A percentile compares a stretch with the other conserved stretches of the same genome.
These are phyloP conservation scores for Tipula helvola DNA, from an alignment of 2,888 invertebrate species.

Conservation along the genomic window DNA sequence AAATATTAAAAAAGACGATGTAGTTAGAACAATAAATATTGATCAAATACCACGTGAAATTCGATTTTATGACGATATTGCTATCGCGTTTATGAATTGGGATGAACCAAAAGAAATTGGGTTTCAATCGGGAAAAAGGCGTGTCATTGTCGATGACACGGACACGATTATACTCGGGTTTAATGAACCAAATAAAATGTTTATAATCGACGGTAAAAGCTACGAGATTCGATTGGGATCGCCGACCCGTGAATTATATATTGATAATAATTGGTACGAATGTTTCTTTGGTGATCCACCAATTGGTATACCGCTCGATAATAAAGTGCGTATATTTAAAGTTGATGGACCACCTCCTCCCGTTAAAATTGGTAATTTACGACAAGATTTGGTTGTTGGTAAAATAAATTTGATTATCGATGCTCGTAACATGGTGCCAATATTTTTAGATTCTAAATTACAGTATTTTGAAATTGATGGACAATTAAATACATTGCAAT, in stretches of 20 bases:
- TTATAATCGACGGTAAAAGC: slow-evolving; percentile 57
- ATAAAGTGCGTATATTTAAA: slow-evolving; percentile 62
- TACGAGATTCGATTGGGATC: slow-evolving; percentile 80
- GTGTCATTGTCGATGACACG: slow-evolving; percentile 64
- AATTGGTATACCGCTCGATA: slow-evolving; percentile 65
- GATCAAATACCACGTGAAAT: slow-evolving; percentile 67
- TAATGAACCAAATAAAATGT: slow-evolving; percentile 59
- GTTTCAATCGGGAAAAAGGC: slow-evolving; percentile 66
- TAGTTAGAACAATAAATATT: slow-evolving; percentile 68
- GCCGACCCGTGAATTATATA: slow-evolving; percentile 79
- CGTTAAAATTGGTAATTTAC: slow-evolving; percentile 76
- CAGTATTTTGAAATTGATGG: slow-evolving; percentile 67
- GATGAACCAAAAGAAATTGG: slow-evolving; percentile 76
- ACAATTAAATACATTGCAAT: slow-evolving; percentile 60
- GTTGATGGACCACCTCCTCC: slow-evolving; percentile 87
- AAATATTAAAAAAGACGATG: slow-evolving; percentile 48
- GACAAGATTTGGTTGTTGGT: slow-evolving; percentile 72
- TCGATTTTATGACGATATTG: slow-evolving; percentile 73
- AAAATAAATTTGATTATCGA: slow-evolving; percentile 75
- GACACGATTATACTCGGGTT: slow-evolving; percentile 50
- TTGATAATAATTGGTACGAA: slow-evolving; percentile 82
- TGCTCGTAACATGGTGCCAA: slow-evolving; percentile 62
- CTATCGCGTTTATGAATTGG: slow-evolving; percentile 73
- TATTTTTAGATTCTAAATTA: slow-evolving; percentile 71
- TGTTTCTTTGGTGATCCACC: slow-evolving; percentile 87